Evolutionary conservation across 2,797 vertebrate species (phyloP).

Genomic region (Graptemys geographica): DNA sequence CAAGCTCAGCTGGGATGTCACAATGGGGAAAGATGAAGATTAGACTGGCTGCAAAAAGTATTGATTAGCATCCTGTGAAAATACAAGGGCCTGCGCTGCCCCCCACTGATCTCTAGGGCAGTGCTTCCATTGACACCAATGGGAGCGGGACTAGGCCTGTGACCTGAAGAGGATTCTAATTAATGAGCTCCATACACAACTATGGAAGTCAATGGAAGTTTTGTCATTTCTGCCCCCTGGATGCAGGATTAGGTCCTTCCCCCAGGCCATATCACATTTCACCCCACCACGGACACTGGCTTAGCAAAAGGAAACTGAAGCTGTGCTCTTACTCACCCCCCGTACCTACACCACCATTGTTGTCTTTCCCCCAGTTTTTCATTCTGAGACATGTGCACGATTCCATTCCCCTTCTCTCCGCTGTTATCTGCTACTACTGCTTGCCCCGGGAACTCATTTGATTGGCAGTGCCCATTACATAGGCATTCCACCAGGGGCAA

Average conservation of each 20-base stretch:
- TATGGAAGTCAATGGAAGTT: not conserved
- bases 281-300: not conserved
- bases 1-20: not conserved
- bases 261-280: not conserved
- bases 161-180: not conserved
- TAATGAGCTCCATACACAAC: not conserved
- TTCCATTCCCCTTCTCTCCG: fast-evolving
- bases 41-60: not conserved
- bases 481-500: not conserved
- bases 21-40: not conserved
- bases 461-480: fast-evolving
- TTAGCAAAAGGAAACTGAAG: not conserved
- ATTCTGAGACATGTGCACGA: not conserved
- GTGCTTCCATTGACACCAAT: not conserved
- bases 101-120: not conserved
- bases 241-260: not conserved
- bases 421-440: fast-evolving
- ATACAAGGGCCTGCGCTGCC: too few relatives aligned
- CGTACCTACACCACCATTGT: not conserved
- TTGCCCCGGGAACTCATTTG: fast-evolving
- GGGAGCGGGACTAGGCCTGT: not conserved
- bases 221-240: not conserved
- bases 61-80: not conserved
- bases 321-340: not conserved
- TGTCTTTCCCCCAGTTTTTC: not conserved